phyloP scores from a whole-genome alignment of 2,888 invertebrate species.

The Athalia cordata region DNA sequence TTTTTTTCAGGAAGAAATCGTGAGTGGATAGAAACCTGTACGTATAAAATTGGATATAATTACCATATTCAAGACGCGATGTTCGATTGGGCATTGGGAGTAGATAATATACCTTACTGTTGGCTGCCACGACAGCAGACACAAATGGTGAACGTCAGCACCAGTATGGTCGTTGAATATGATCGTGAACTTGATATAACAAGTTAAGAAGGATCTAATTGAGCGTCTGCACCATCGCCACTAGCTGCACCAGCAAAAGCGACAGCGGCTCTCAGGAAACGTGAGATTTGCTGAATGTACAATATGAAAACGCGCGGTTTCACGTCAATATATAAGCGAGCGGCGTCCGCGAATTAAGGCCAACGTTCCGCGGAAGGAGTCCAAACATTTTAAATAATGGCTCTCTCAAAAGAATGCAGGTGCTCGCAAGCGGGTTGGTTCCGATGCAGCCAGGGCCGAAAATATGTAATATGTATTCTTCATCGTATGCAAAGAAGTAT shows the following conservation, averaged over 20 bases:
- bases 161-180: not conserved
- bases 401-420: not conserved
- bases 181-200: conserved; percentile 21
- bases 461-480: too few relatives aligned
- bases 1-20: not conserved
- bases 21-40: not conserved
- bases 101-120: too few relatives aligned
- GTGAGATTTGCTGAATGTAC: conserved; percentile 29
- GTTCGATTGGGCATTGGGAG: not conserved
- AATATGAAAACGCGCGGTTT: conserved; percentile 34
- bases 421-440: too few relatives aligned
- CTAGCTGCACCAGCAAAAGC: not conserved
- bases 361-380: conserved; percentile 49
- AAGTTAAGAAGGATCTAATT: not conserved
- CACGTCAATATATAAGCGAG: conserved; percentile 48
- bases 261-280: conserved; percentile 12
- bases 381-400: conserved; percentile 54
- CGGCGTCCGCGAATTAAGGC: conserved; percentile 55
- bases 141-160: too few relatives aligned
- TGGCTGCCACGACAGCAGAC: too few relatives aligned
- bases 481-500: too few relatives aligned
- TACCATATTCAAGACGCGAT: not conserved
- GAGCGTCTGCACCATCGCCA: not conserved
- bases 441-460: too few relatives aligned
- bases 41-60: not conserved